phyloP scores from a whole-genome alignment of 2,797 vertebrate genomes.

The Epinephelus coioides region DNA sequence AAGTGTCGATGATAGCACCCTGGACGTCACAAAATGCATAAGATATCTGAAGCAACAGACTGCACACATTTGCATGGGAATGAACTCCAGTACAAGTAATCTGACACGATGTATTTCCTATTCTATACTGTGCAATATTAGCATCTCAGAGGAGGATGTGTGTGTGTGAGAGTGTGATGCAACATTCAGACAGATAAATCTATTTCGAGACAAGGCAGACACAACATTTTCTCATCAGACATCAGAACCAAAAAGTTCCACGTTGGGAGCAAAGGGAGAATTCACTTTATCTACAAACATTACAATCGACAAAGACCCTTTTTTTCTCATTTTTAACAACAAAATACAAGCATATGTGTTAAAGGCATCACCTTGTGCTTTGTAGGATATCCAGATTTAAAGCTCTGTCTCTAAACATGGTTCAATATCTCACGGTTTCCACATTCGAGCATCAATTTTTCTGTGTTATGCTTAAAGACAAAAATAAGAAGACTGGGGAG shows the following conservation, averaged over 20 bases:
- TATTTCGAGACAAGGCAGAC: conserved; percentile 69
- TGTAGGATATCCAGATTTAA: conserved; percentile 58
- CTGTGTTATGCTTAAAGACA: conserved; percentile 38
- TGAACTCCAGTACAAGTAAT: conserved; percentile 56
- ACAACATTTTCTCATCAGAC: conserved; percentile 60
- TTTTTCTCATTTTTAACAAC: conserved; percentile 45
- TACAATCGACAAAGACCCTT: conserved; percentile 56
- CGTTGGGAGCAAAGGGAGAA: conserved; percentile 47
- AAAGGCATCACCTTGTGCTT: conserved; percentile 76
- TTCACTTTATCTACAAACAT: conserved; percentile 65
- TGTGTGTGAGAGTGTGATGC: conserved; percentile 45
- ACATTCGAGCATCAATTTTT: conserved; percentile 44
- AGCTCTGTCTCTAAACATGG: conserved; percentile 64
- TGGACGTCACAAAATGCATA: conserved; percentile 28
- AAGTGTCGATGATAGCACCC: conserved; percentile 43
- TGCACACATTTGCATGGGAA: conserved; percentile 54
- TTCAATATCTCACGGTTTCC: conserved; percentile 30
- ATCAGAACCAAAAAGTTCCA: conserved; percentile 67
- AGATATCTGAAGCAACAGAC: conserved; percentile 46
- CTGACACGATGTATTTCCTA: conserved; percentile 46
- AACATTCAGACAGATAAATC: conserved; percentile 73
- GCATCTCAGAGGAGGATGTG: conserved; percentile 49
- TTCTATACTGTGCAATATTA: conserved; percentile 71
- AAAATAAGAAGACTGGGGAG: conserved; percentile 13
- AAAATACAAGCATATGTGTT: conserved; percentile 60